A percentile compares a stretch with the other conserved stretches of the same genome.
Evolutionary conservation across 2,113 vertebrate species (phyloP).

Genomic region (Aspidoscelis tigris): DNA sequence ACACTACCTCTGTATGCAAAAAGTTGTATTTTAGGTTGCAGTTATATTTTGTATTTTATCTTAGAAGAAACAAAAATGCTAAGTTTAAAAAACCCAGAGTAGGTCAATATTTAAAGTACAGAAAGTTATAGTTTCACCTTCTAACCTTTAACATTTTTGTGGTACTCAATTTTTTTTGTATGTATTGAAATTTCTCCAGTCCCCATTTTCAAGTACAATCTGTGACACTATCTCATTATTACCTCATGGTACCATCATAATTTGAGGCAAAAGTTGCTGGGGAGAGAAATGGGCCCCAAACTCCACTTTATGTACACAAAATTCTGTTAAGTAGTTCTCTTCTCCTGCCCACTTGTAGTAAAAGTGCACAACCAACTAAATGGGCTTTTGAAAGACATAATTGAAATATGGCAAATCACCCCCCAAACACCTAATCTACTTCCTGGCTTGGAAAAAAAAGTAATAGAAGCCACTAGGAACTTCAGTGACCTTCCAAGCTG

Average conservation of each 20-base stretch:
- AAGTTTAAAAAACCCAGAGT: neutral
- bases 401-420: neutral
- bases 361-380: neutral
- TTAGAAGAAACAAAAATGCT: neutral
- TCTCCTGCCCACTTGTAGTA: neutral
- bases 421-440: neutral
- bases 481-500: no score
- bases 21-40: conserved; percentile 29
- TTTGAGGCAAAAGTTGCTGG: neutral
- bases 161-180: neutral
- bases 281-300: no score
- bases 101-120: conserved; percentile 25
- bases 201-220: neutral
- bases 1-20: neutral
- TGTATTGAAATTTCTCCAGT: neutral
- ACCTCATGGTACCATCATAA: neutral
- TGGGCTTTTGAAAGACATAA: neutral
- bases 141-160: neutral
- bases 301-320: neutral
- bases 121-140: neutral
- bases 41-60: neutral
- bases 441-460: neutral
- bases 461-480: neutral
- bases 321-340: neutral
- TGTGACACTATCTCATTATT: neutral